Evolutionary conservation across 2,888 invertebrate species (phyloP), one percentile per base, ranked within the genome.

Genomic region (Caenorhabditis sulstoni): DNA sequence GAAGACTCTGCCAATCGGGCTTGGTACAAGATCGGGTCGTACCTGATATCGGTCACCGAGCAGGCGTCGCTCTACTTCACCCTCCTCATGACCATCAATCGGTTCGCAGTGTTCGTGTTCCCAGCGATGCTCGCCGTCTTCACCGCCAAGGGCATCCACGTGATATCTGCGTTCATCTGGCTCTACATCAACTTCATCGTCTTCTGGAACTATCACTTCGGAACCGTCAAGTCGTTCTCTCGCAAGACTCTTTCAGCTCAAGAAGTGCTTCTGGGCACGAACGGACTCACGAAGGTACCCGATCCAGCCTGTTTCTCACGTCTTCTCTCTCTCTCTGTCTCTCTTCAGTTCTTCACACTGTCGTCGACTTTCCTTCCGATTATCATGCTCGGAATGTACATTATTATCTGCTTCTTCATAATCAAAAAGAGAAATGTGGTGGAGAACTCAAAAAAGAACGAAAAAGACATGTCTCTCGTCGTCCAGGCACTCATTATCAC

Each of bases 21-120:
- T 16, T 81, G 75, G 78, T 77, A 77, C 58, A 65, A 70, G 55
- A 50, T 81, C 52, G 80, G 77, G 1, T 78, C 80, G 1, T 70
- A 80, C 20, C 50, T 81, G 7, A 80, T 81, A 18, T 74, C 70
- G 57, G 59, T 76, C 29, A 78, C 80, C 2, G 83, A 84, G 11
- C 75, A 82, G n/a, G 81, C 80, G 9, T 65, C 79, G 0, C 41
- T 84, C 11, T 84, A 84, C 37, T 76, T 81, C 44, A 81, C 79
- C 1, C 68, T 84, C 16, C 70, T 84, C 29, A 84, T 84, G 83
- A 73, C 83, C 1, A 65, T 84, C 62, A 84, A 84, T 49, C 75
- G 83, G 29, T 81, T 84, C 52, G 81, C 76, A 7, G 83, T 84
- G 18, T 84, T 84, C 49, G 80, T 82, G 5, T 68, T 58, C 35